Percentiles rank a stretch among this genome's conserved stretches.
Evolutionary conservation across 2,797 vertebrate genomes (phyloP).

Genomic region (Rhabdophis nuchalis): DNA sequence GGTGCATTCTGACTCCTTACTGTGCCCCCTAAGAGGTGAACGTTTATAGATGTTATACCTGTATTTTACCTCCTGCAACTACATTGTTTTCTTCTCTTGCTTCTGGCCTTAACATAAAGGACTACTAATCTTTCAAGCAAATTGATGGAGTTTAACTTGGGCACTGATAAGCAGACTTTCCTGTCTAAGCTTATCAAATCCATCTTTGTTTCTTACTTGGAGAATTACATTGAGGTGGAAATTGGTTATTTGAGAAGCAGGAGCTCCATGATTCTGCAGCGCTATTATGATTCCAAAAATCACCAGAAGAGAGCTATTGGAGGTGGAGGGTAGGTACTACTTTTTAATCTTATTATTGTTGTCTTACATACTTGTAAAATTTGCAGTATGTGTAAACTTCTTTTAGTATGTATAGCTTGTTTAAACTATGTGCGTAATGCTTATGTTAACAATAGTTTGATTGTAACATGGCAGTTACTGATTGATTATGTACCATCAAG

Average conservation of each 20-base stretch:
- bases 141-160: slow-evolving; percentile 96
- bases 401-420: not conserved
- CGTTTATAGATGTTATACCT: not conserved
- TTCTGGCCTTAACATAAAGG: slow-evolving; percentile 71
- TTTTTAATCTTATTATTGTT: not conserved
- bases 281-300: slow-evolving; percentile 99
- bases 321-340: slow-evolving; percentile 83
- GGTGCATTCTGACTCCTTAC: not conserved
- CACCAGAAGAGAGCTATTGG: slow-evolving; percentile 95
- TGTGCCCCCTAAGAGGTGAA: not conserved
- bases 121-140: slow-evolving; percentile 90
- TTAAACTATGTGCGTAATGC: not conserved
- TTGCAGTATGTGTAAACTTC: not conserved
- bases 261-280: slow-evolving; percentile 90
- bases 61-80: slow-evolving; percentile 46
- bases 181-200: slow-evolving; percentile 98
- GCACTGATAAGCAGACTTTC: slow-evolving; percentile 99
- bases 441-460: not conserved
- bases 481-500: not conserved
- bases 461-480: not conserved
- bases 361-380: not conserved
- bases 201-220: slow-evolving; percentile 96
- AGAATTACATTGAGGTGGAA: slow-evolving; percentile 98
- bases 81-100: slow-evolving; percentile 54
- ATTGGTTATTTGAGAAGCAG: slow-evolving; percentile 91